Evolutionary conservation across 2,797 vertebrate genomes (phyloP), one percentile per base, ranked within the genome.

Genomic region (Centropyge bicolor): DNA sequence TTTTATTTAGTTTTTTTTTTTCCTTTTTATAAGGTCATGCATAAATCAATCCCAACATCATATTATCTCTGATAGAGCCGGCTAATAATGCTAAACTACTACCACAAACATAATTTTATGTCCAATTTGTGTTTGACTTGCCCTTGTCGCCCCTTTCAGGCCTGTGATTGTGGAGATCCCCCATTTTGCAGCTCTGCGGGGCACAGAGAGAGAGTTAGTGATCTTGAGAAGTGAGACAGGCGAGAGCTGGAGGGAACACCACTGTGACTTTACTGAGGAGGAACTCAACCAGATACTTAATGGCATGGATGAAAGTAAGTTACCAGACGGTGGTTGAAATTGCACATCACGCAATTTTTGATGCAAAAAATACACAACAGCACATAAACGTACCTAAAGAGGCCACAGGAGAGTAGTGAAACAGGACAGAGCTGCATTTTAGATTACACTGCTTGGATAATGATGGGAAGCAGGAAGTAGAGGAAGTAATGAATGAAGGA

Each of bases 131-230:
- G 38, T 67, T 74, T 84, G 6, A 63, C 19, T 76, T 80, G 16
- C 67, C 16, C 1, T 70, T 70, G 6, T 69, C n/a, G 20, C 19
- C 87, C 52, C 91, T 92, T 89, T 76, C 83, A 99, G 98, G 94
- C 98, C 98, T 19, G 98, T 99, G 90, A 98, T 99, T 77, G 97
- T 99, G 91, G 98, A 99, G 95, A 99, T 99, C 78, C 98, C 98
- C 20, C 98, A 99, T 87, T 99, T 99, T 79, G 98, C 98, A 1
- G 98, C 98, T 56, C 94, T 99, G 70, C 95, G 98, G 64, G 98
- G 98, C 45, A 97, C 95, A 46, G 98, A 99, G 91, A 89, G 98
- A 71, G 98, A 99, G 80, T 92, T 99, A 76, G 98, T 99, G 84
- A 97, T 98, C 82, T 93, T 99, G 85, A 97, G 98, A 86, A 98